Conservation (phyloP, 2,113 vertebrate genomes). For the Tangachromis dhanisi region DNA sequence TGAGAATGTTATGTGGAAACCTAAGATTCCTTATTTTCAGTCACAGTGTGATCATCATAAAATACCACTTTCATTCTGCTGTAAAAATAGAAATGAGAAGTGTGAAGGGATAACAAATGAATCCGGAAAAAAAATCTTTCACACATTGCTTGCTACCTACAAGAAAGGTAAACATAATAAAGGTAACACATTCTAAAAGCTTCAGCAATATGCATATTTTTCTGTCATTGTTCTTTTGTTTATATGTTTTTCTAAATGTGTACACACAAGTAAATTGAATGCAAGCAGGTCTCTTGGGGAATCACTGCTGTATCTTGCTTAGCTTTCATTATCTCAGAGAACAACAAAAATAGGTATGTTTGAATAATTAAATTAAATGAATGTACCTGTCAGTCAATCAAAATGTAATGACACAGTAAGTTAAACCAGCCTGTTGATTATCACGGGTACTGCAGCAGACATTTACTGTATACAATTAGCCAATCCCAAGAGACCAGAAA, state of each 20-base stretch:
- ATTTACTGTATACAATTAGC: not conserved
- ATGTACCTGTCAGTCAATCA: not conserved
- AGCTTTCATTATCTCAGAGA: not conserved
- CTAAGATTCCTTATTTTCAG: not conserved
- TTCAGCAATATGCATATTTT: not conserved
- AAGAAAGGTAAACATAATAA: not conserved
- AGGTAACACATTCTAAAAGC: not conserved
- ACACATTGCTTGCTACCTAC: not conserved
- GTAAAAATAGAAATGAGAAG: not conserved
- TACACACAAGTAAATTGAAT: rapidly evolving
- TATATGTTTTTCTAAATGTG: not conserved
- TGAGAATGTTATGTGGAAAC: not conserved
- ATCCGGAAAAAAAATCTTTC: not conserved
- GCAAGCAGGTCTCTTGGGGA: not conserved
- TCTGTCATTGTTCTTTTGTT: not conserved
- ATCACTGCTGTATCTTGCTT: not conserved
- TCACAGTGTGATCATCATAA: not conserved
- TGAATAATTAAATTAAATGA: not conserved
- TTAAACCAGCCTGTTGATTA: not conserved
- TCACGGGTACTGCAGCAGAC: not conserved
- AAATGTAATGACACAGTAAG: not conserved
- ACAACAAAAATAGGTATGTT: not conserved
- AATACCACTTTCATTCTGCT: not conserved
- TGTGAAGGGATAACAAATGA: not conserved
- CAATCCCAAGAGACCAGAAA: not conserved